Base-by-base conservation (phyloP, 2,113 vertebrate genomes). In the Channa argus region DNA sequence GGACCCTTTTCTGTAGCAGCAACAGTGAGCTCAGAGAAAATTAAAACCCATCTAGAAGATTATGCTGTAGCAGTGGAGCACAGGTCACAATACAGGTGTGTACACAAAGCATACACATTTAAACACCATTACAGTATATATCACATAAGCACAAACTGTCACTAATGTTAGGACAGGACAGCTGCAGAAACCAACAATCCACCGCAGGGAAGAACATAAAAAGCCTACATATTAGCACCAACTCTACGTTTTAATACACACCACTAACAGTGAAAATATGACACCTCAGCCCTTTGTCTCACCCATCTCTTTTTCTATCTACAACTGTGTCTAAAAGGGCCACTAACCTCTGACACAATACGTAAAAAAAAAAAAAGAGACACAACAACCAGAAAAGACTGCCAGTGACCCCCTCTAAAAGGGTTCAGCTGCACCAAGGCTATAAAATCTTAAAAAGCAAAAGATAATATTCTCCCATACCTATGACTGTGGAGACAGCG, bases 391-490 rank as follows among this genome's bases (percentile, higher is more conserved):
- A 67, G 69, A 86, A 92, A 91, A 88, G 87, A 69, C 86, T 72
- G 64, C 55, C 73, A 64, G 52, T 44, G 87, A 90, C 85, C 83
- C 59, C 52, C 58, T 78, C 86, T 90, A 87, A 93, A 90, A 91
- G 82, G 89, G 90, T 88, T 24, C 86, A 83, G 52, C 45, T 58
- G 68, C 70, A 76, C 62, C 12, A 44, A 65, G 80, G 82, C 83
- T 77, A 86, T 88, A 84, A 89, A 88, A 91, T 86, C 84, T 83
- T 90, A 79, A 92, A 90, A 87, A 79, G 76, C 71, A 88, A 86
- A 91, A 83, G 85, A 88, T 88, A 88, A 91, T 80, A 82, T 83
- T 80, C 82, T 70, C 69, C 64, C 62, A 72, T 44, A 43, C 72
- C 50, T 37, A 71, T 52, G 74, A 86, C 65, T 34, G 2, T 3